Base-by-base conservation (phyloP, 53 echinoderm and acorn worm species). In the Hippasteria phrygiana region DNA sequence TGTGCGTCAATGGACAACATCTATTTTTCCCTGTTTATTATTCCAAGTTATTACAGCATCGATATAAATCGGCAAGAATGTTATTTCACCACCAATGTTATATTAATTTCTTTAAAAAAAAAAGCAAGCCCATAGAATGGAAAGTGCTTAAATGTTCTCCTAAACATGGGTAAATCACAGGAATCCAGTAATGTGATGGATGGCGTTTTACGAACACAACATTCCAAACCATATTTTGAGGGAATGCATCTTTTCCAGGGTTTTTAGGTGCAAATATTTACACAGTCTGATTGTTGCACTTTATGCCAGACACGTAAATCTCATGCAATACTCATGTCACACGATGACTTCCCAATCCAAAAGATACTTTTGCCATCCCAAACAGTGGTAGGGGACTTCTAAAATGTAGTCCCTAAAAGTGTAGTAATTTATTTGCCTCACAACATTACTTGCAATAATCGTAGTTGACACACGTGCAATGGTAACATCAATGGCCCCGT, bases 41-140 rank as follows among this genome's bases (percentile, higher is more conserved):
- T 79, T 79, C 54, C 62, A 37, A 27, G 34, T n/a, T 40, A 56
- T 62, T 56, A 59, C 62, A 31, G 26, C 38, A 79, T 38, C 56
- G 31, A 51, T 36, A 79, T 59, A 79, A 79, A 35, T 56, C 56
- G 24, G 56, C 59, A 56, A 40, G 62, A 79, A 79, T 79, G 79
- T 41, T 79, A 40, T 62, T 37, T 39, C 34, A 31, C 50, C 76
- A 48, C 28, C 28, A 74, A 76, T 43, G 34, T 51, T 76, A 28
- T 16, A 76, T 53, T 48, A 31, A 32, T 75, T 50, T 32, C 34
- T 17, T 43, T 4, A 5, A 24, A 76, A 76, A 32, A 76, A 76
- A 32, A 50, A 33, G 50, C 32, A 17, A 33, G 48, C 31, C 18
- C 76, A 14, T 18, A 36, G 17, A 76, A 22, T 20, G 53, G 76